These are phyloP conservation scores for Stylophora pistillata DNA, from an alignment of 64 coral and sea anemone species.

Conservation along the genomic window DNA sequence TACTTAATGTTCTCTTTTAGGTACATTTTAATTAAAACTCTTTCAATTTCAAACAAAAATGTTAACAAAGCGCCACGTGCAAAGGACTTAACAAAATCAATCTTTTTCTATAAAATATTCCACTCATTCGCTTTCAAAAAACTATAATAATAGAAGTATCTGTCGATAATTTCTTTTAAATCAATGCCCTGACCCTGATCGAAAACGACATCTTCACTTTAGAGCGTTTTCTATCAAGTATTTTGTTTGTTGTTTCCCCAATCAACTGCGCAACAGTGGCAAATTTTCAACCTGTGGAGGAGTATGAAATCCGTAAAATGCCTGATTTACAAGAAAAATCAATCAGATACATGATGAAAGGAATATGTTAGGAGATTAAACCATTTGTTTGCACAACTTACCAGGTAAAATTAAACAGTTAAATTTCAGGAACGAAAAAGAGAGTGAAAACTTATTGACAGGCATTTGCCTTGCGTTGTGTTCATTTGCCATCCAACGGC, in stretches of 20 bases:
- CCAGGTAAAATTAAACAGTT: neutral
- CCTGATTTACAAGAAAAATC: neutral
- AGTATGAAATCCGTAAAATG: neutral
- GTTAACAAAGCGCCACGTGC: neutral
- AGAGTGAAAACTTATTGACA: neutral
- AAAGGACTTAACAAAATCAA: neutral
- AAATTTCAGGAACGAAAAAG: neutral
- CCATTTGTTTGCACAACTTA: neutral
- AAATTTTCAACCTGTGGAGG: neutral
- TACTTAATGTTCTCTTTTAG: neutral
- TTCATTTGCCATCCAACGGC: too few relatives aligned
- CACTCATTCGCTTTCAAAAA: neutral
- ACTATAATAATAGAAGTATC: too few relatives aligned
- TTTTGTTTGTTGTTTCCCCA: neutral
- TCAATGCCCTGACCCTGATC: neutral
- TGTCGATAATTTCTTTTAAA: slow-evolving; percentile 9
- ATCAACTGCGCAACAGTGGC: neutral
- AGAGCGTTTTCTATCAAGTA: neutral
- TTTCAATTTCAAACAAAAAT: slow-evolving; percentile 5
- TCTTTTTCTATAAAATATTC: slow-evolving; percentile 5
- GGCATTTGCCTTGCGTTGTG: neutral
- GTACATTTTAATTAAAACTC: slow-evolving; percentile 8
- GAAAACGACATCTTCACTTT: neutral
- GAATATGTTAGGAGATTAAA: neutral
- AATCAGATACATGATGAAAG: neutral